Percentiles rank a stretch among this genome's conserved stretches.
These are phyloP conservation scores for Sialia sialis DNA, from an alignment of 2,113 vertebrate genomes.

Conservation along the genomic window DNA sequence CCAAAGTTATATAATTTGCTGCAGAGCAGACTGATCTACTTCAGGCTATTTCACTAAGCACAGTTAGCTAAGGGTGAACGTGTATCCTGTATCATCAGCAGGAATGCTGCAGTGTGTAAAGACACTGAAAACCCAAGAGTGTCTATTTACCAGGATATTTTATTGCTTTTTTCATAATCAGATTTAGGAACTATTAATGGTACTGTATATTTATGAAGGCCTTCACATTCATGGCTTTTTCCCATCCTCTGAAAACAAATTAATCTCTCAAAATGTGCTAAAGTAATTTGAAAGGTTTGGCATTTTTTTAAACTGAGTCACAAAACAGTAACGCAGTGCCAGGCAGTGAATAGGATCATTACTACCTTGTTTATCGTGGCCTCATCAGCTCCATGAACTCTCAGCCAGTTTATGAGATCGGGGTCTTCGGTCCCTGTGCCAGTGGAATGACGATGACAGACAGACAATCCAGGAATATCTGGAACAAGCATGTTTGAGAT, in stretches of 20 bases:
- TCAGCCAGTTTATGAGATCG: constrained; percentile 86
- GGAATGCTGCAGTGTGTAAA: not conserved
- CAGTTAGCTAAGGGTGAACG: not conserved
- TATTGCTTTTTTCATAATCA: not conserved
- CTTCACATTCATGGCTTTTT: not conserved
- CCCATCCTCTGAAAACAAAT: not conserved
- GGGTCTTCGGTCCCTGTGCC: constrained; percentile 67
- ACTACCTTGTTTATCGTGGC: constrained; percentile 88
- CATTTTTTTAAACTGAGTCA: not conserved
- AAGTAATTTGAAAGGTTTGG: not conserved
- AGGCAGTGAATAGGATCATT: not conserved
- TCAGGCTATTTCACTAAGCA: not conserved
- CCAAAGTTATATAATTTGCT: not conserved
- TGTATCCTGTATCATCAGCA: not conserved
- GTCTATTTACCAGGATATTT: not conserved
- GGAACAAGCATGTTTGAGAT: not conserved
- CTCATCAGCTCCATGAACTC: constrained; percentile 82
- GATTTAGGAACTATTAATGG: not conserved
- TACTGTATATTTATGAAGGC: not conserved
- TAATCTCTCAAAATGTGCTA: not conserved
- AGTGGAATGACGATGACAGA: constrained; percentile 43
- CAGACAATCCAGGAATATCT: constrained; percentile 75
- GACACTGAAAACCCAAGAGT: not conserved
- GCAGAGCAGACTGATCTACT: not conserved
- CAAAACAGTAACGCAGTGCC: not conserved